Evolutionary conservation across 2,888 invertebrate species (phyloP), one percentile per base, ranked within the genome.

Genomic region (Rhabditoides inermis): DNA sequence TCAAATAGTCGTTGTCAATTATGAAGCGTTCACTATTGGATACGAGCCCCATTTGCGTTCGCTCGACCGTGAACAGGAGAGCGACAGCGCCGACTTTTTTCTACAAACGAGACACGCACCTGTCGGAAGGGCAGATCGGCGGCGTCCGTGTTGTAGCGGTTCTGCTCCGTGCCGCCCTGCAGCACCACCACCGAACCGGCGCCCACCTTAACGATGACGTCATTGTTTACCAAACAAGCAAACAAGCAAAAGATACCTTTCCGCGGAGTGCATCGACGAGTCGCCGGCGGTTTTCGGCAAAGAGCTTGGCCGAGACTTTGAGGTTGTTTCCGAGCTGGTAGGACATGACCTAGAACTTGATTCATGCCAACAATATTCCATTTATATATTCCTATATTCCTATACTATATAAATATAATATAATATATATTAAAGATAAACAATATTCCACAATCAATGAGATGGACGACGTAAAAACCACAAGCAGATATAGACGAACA

Each of bases 101-200:
- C n/a, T n/a, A n/a, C n/a, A n/a, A n/a, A n/a, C n/a, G n/a, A n/a
- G n/a, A 26, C 20, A 6, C 39, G 18, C 4, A 61, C 65, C 58
- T 73, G 73, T 51, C 73, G 51, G 56, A 73, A 73, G 6, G 72
- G 69, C n/a, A 71, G 55, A 50, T 73, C 72, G 7, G 64, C 69
- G 2, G 68, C 66, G 44, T 73, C 73, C 1, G 73, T 73, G 53
- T 73, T 73, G 58, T 73, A 73, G 10, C 71, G 65, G 44, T 61
- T 67, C 53, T 61, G 56, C 42, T 72, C 72, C 32, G 56, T 48
- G 6, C 73, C 73, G 18, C 73, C 72, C 45, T 69, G 53, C 7
- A 73, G 55, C 1, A 73, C 35, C 32, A 73, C 63, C 2, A 55
- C 68, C 15, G 60, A 50, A 27, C 50, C 48, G n/a, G 53, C 35